Conservation (phyloP, 2,888 invertebrate species). For the Eupeodes latifasciatus region DNA sequence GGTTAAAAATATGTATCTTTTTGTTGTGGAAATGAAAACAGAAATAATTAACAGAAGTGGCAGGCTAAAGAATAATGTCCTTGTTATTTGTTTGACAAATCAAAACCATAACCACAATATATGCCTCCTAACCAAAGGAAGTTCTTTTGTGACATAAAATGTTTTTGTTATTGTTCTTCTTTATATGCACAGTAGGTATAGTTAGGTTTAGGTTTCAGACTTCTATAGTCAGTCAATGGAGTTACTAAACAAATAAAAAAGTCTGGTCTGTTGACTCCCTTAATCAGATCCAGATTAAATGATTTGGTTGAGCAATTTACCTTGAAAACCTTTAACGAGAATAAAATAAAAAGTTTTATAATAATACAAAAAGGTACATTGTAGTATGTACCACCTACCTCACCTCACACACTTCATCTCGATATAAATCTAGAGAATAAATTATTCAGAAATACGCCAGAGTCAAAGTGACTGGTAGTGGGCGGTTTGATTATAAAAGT, state of each 20-base stretch:
- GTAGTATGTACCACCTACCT: neutral
- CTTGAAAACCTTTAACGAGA: constrained; percentile 25
- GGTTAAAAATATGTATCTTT: neutral
- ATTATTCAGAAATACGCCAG: neutral
- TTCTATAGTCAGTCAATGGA: constrained; percentile 18
- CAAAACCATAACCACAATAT: constrained; percentile 27
- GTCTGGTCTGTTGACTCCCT: constrained; percentile 9
- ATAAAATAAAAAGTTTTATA: neutral
- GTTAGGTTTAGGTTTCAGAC: neutral
- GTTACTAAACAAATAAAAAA: neutral
- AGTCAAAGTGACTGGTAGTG: neutral
- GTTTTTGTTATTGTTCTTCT: neutral
- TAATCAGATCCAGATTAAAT: constrained; percentile 1
- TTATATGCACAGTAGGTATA: neutral
- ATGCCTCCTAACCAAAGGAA: constrained; percentile 6
- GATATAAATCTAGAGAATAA: constrained; percentile 13
- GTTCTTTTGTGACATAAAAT: constrained; percentile 27
- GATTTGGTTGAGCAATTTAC: constrained; percentile 34
- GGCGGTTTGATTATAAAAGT: constrained; percentile 17
- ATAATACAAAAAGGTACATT: constrained; percentile 14
- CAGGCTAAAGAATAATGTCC: constrained; percentile 18
- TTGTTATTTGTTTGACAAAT: constrained; percentile 21
- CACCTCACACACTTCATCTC: neutral
- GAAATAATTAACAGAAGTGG: neutral
- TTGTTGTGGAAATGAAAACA: constrained; percentile 2